Base-by-base conservation (phyloP, 2,113 vertebrate species). In the Macrotus californicus region DNA sequence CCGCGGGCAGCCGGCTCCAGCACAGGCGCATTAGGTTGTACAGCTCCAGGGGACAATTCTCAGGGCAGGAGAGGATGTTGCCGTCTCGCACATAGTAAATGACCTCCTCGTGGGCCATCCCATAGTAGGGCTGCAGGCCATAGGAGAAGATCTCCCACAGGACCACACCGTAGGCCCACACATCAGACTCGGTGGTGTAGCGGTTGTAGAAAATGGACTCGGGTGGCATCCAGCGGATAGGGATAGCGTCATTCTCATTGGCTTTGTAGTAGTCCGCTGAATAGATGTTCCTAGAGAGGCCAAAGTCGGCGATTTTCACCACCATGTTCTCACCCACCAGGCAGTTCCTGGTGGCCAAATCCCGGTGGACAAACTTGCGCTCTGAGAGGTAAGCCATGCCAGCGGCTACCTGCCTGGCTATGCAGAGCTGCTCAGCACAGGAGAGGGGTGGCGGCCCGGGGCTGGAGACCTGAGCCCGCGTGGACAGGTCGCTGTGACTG, bases 171-270 rank as follows among this genome's bases (percentile, higher is more conserved):
- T 99, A 99, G 36, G 99, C 99, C 99, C 99, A 99, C 83, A 99
- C 99, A 0, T 99, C 99, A 0, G 99, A 99, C 94, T 99, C 99
- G 0, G 99, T 99, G 75, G 99, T 99, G 96, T 99, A 99, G 56
- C 99, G 99, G 94, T 99, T 99, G 89, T 99, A 99, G 98, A 99
- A 99, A 83, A 99, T 99, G 14, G 99, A 99, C 96, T 99, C 99
- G 0, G 99, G 99, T 0, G 99, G 99, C 99, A 99, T 99, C 99
- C 99, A 99, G 19, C 99, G 99, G 92, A 99, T 99, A 15, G 99
- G 99, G 93, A 99, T 99, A 70, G 99, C 99, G 0, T 99, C 99
- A 0, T 99, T 99, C 96, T 99, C 99, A 0, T 99, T 99, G 0
- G 99, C 99, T 97, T 99, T 99, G 98, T 99, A 99, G 97, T 99